A percentile compares a stretch with the other conserved stretches of the same genome.
These are phyloP conservation scores for Proteles cristata DNA, from an alignment of 2,113 vertebrate species.

Conservation along the genomic window DNA sequence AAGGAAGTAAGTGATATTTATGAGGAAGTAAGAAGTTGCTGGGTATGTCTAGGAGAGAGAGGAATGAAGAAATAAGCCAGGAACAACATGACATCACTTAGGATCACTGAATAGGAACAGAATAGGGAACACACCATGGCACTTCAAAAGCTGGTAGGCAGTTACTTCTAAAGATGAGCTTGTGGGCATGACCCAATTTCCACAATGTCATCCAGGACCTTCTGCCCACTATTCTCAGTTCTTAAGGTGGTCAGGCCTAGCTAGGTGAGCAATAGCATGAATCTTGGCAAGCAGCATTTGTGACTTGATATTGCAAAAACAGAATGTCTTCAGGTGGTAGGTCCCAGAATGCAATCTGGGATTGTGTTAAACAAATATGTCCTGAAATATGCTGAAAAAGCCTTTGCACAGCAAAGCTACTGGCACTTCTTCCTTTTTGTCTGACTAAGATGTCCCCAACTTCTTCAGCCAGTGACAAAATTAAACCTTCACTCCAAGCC, in stretches of 20 bases:
- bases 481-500: constrained; percentile 52
- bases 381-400: constrained; percentile 60
- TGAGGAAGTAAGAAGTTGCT: neutral
- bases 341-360: constrained; percentile 54
- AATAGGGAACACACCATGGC: neutral
- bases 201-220: constrained; percentile 29
- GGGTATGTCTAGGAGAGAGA: neutral
- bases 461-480: constrained; percentile 62
- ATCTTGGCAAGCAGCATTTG: constrained; percentile 57
- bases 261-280: constrained; percentile 64
- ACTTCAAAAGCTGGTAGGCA: constrained; percentile 38
- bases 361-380: constrained; percentile 65
- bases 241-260: constrained; percentile 40
- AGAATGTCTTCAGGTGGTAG: constrained; percentile 64
- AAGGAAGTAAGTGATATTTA: neutral
- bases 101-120: neutral
- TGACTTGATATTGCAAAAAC: constrained; percentile 61
- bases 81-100: neutral
- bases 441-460: constrained; percentile 43
- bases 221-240: constrained; percentile 29
- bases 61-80: constrained; percentile 2
- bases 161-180: constrained; percentile 28
- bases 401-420: constrained; percentile 46
- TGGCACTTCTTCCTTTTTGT: constrained; percentile 48
- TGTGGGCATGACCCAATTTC: constrained; percentile 23